Evolutionary conservation across 2,797 vertebrate species (phyloP).

Genomic region (Acipenser oxyrinchus): DNA sequence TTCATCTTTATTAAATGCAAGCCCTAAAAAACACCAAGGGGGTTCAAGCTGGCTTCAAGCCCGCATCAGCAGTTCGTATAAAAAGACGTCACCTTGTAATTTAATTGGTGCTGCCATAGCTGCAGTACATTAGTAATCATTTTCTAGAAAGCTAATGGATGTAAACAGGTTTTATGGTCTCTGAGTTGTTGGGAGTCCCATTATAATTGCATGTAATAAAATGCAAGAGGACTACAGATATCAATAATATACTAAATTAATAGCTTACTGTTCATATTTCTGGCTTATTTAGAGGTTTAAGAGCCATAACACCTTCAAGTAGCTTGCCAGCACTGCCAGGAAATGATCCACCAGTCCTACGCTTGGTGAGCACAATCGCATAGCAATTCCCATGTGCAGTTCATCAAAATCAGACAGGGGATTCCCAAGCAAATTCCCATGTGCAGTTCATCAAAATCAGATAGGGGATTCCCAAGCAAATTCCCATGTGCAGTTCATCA

Average conservation of each 20-base stretch:
- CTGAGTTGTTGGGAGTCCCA: slow-evolving; percentile 16
- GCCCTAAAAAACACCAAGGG: neutral
- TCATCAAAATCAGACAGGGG: neutral
- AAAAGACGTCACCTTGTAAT: slow-evolving; percentile 23
- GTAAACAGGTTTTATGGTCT: slow-evolving; percentile 27
- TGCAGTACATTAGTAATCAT: slow-evolving; percentile 24
- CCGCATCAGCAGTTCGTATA: slow-evolving; percentile 7
- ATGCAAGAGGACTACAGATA: slow-evolving; percentile 13
- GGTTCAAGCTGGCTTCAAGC: slow-evolving; percentile 9
- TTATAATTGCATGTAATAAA: slow-evolving; percentile 27
- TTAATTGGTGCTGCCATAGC: slow-evolving; percentile 27
- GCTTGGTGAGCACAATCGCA: slow-evolving; percentile 11
- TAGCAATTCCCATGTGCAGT: slow-evolving; percentile 5
- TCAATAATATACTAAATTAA: slow-evolving; percentile 12
- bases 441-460: no score
- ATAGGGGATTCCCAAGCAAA: no score
- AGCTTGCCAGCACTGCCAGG: no score
- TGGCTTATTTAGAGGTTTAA: slow-evolving; percentile 1
- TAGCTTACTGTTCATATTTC: slow-evolving; percentile 14
- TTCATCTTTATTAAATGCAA: slow-evolving; percentile 21
- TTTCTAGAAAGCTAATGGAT: slow-evolving; percentile 21
- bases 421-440: neutral
- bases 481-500: no score
- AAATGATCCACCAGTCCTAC: neutral
- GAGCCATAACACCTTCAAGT: no score